Conservation (phyloP, 1,140 invertebrate genomes). For the Papilio aristodemus region DNA sequence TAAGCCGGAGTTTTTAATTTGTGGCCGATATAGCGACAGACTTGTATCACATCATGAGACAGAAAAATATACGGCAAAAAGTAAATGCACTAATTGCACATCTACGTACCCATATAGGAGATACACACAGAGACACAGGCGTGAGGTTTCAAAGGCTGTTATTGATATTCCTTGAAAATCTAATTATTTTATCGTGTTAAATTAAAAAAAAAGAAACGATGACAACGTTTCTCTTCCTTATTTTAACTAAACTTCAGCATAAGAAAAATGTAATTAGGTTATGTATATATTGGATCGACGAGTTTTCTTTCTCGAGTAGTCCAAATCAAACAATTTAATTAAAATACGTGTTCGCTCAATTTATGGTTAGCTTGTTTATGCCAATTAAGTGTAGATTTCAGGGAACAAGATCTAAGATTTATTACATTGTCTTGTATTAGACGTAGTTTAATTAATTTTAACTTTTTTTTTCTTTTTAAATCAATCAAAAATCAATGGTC, state of each 20-base stretch:
- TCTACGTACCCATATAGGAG: too few species aligned
- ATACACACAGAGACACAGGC: too few species aligned
- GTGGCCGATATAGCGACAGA: too few species aligned
- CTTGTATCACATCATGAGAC: too few species aligned
- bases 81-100: too few species aligned
- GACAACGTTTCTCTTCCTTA: conserved; percentile 5
- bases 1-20: too few species aligned
- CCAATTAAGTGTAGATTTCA: background rate
- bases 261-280: conserved; percentile 23
- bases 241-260: conserved; percentile 11
- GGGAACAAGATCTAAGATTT: background rate
- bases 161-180: background rate
- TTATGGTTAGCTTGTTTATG: conserved; percentile 18
- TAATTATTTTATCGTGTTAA: conserved; percentile 12
- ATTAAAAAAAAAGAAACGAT: conserved; percentile 2
- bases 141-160: background rate
- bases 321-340: conserved; percentile 23
- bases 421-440: background rate
- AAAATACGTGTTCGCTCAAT: conserved; percentile 20
- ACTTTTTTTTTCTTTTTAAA: too few species aligned
- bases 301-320: conserved; percentile 13
- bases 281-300: conserved; percentile 18
- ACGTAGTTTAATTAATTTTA: too few species aligned
- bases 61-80: too few species aligned
- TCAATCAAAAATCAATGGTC: too few species aligned